Conservation (phyloP, 92 coral and sea anemone species). For the Bergia puertoricense region DNA sequence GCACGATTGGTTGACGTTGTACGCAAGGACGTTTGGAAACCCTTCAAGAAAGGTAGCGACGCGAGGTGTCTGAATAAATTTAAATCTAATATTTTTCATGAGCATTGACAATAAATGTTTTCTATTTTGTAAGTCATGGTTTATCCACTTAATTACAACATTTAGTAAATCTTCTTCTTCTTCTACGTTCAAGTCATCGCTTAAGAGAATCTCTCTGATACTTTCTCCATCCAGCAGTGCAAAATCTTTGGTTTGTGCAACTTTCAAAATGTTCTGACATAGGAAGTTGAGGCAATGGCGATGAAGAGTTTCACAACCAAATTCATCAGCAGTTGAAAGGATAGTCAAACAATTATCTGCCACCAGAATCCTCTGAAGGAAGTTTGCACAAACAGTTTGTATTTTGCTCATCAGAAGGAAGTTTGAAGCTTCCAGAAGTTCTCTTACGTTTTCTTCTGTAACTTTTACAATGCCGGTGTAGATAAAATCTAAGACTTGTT, state of each 20-base stretch:
- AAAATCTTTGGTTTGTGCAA: constrained; percentile 69
- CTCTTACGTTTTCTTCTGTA: constrained; percentile 64
- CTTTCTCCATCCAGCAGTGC: constrained; percentile 50
- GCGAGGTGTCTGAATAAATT: constrained; percentile 54
- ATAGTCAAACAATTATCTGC: constrained; percentile 75
- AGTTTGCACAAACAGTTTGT: constrained; percentile 71
- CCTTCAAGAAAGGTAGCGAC: not conserved
- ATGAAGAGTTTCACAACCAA: constrained; percentile 62
- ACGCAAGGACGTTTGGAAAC: not conserved
- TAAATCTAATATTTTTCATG: constrained; percentile 62
- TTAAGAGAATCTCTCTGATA: constrained; percentile 62
- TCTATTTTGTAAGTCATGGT: constrained; percentile 53
- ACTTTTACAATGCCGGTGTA: constrained; percentile 81
- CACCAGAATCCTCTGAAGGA: constrained; percentile 60
- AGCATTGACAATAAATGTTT: constrained; percentile 43
- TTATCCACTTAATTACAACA: constrained; percentile 69
- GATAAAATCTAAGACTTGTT: constrained; percentile 70
- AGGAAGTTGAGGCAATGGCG: constrained; percentile 60
- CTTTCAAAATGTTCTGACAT: constrained; percentile 50
- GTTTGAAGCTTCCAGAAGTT: constrained; percentile 79
- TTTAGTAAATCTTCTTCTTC: constrained; percentile 70
- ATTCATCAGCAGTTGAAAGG: constrained; percentile 79
- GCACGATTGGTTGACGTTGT: not conserved
- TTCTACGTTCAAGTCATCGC: constrained; percentile 78
- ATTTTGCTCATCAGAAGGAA: constrained; percentile 68